phyloP scores from a whole-genome alignment of 2,797 vertebrate species.

The Coendou prehensilis region DNA sequence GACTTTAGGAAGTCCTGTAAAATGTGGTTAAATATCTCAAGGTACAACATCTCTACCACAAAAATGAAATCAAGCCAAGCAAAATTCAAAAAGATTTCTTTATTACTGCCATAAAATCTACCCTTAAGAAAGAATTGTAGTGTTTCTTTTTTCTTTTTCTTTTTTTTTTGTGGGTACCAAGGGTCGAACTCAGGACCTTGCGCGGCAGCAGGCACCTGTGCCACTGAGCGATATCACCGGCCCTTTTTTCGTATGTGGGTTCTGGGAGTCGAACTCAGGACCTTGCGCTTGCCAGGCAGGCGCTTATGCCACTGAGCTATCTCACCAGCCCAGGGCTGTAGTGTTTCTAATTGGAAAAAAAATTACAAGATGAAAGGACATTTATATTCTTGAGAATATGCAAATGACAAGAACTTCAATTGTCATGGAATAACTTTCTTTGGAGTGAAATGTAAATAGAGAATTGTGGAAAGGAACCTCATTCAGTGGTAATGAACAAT shows the following conservation, averaged over 20 bases:
- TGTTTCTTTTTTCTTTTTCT: not conserved
- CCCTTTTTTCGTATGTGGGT: no score
- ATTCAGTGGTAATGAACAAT: not conserved
- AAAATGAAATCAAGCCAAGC: slow-evolving; percentile 62
- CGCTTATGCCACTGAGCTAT: no score
- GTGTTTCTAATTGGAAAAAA: not conserved
- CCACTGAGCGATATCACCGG: no score
- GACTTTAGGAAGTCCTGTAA: slow-evolving; percentile 39
- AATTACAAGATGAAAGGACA: slow-evolving; percentile 21
- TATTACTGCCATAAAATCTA: slow-evolving; percentile 47
- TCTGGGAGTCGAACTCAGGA: no score
- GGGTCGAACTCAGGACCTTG: no score
- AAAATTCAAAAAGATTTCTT: slow-evolving; percentile 39
- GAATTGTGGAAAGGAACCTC: not conserved
- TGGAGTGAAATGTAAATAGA: not conserved
- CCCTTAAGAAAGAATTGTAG: not conserved
- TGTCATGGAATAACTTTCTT: not conserved
- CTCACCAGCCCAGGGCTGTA: not conserved
- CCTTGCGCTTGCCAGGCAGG: no score
- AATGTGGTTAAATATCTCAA: slow-evolving; percentile 1
- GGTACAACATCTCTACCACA: not conserved
- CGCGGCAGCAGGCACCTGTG: no score
- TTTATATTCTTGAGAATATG: slow-evolving; percentile 13
- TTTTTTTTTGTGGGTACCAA: no score
- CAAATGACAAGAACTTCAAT: slow-evolving; percentile 40